Base-by-base conservation (phyloP, 2,888 invertebrate genomes). In the Sesamia inferens region DNA sequence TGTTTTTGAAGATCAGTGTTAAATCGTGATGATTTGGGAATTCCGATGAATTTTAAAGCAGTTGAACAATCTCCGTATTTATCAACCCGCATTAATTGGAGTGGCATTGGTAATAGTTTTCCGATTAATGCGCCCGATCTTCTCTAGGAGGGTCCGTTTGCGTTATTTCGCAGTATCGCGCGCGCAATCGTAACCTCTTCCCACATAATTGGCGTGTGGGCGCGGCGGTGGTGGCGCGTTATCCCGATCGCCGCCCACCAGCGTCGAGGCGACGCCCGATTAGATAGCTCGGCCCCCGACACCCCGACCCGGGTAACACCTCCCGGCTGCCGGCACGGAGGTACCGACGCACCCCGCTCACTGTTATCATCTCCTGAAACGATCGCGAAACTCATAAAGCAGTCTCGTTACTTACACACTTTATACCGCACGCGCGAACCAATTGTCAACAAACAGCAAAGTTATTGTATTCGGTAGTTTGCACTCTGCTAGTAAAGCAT, bases 201-300 rank as follows among this genome's bases (percentile, higher is more conserved):
- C 95, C 94, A 95, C 95, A 95, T 96, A 96, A 96, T 96, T 95
- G 95, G 95, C 94, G 93, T 93, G 95, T 95, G 94, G 96, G 96
- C 91, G 94, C 94, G 93, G 92, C 88, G 86, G 90, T 90, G 91
- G 91, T 90, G 92, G 93, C 90, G 90, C 90, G 93, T 93, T 94
- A 94, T 95, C 94, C 94, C 92, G 93, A 94, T 94, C 93, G 92
- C 93, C 95, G 94, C 95, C 96, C 94, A 95, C 95, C 94, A 92
- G 91, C 93, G 94, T 92, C 92, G 94, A 92, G 88, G 90, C 91
- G 92, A 92, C 93, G 92, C 93, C 92, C 92, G 95, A 95, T 94
- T 93, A 94, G 94, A 95, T 94, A 94, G 91, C 91, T 90, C 90
- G 88, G 90, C 85, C 90, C 92, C 90, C 91, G 90, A 90, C 91